phyloP scores from a whole-genome alignment of 2,888 invertebrate genomes.

The Drosophila mimetica region DNA sequence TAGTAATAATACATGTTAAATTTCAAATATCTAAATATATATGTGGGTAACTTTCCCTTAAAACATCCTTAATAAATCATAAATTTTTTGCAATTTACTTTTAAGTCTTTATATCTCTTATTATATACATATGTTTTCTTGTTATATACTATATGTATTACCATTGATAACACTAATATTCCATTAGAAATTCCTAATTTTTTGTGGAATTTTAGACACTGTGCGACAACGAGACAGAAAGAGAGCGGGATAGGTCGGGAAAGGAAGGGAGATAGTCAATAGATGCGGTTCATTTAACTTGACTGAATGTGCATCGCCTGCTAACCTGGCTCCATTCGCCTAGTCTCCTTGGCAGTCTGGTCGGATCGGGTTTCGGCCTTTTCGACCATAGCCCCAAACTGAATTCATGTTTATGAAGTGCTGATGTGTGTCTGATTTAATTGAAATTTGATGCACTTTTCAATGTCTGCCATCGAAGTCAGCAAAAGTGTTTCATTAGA shows the following conservation, averaged over 20 bases:
- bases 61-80: too few relatives aligned
- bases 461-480: slow-evolving; percentile 39
- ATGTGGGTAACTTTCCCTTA: too few relatives aligned
- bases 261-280: slow-evolving; percentile 68
- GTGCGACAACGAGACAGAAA: slow-evolving; percentile 1
- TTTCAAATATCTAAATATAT: too few relatives aligned
- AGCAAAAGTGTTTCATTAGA: slow-evolving; percentile 41
- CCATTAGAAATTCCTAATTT: too few relatives aligned
- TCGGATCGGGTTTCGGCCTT: slow-evolving; percentile 29
- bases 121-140: too few relatives aligned
- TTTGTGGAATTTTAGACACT: neutral
- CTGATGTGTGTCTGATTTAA: slow-evolving; percentile 74
- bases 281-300: slow-evolving; percentile 79
- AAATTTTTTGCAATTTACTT: too few relatives aligned
- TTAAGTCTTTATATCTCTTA: too few relatives aligned
- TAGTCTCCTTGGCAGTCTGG: slow-evolving; percentile 40
- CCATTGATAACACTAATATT: too few relatives aligned
- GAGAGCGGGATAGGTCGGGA: neutral
- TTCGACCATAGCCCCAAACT: slow-evolving; percentile 20
- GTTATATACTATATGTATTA: too few relatives aligned
- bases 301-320: slow-evolving; percentile 73
- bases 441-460: slow-evolving; percentile 73
- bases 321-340: slow-evolving; percentile 35
- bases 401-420: slow-evolving; percentile 65
- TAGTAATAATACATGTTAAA: too few relatives aligned